Evolutionary conservation across 2,797 vertebrate species (phyloP).

Genomic region (Melanotaenia boesemani): DNA sequence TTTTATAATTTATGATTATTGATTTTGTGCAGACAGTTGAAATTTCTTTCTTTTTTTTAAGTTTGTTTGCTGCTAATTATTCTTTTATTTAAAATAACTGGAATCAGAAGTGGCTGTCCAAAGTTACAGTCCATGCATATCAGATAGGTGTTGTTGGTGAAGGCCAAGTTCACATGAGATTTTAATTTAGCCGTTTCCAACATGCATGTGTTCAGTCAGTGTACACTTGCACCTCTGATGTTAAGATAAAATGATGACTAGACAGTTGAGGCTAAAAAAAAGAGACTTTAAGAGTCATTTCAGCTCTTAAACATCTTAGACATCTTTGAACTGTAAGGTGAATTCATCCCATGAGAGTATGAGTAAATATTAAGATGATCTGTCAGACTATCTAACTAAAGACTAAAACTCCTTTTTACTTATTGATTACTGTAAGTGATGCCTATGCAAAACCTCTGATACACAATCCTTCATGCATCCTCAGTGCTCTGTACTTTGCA

Average conservation of each 20-base stretch:
- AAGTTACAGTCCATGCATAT: too few species aligned
- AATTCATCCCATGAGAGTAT: not conserved
- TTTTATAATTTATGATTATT: too few species aligned
- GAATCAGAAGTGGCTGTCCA: not conserved
- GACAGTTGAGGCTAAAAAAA: not conserved
- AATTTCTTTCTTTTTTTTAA: too few species aligned
- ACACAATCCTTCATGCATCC: not conserved
- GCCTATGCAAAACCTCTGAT: not conserved
- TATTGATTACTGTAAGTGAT: not conserved
- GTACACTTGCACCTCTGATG: not conserved
- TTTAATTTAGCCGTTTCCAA: too few species aligned
- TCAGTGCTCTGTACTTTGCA: not conserved
- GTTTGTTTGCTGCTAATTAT: too few species aligned
- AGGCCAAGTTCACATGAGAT: too few species aligned
- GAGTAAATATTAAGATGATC: not conserved
- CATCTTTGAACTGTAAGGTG: not conserved
- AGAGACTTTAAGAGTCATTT: not conserved
- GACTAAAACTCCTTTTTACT: not conserved
- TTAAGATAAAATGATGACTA: not conserved
- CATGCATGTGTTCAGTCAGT: too few species aligned
- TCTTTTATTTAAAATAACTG: too few species aligned
- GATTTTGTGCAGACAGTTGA: too few species aligned
- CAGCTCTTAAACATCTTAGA: not conserved
- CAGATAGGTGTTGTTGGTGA: too few species aligned
- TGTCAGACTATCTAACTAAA: not conserved